phyloP scores from a whole-genome alignment of 2,113 vertebrate species.

The Rissa tridactyla region DNA sequence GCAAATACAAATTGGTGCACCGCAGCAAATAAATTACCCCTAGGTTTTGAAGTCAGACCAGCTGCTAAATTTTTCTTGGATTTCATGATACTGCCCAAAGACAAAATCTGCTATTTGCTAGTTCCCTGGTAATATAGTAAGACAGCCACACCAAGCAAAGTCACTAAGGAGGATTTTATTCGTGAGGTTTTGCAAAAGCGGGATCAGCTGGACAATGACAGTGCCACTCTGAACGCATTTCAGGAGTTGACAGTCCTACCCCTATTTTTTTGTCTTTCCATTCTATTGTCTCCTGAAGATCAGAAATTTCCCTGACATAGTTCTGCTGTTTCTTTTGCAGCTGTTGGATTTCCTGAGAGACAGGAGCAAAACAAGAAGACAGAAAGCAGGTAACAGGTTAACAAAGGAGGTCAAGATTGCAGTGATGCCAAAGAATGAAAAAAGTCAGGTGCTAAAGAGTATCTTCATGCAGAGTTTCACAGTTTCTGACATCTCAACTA shows the following conservation, averaged over 20 bases:
- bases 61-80: slow-evolving; percentile 26
- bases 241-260: slow-evolving; percentile 70
- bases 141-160: background rate
- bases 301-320: slow-evolving; percentile 87
- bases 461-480: background rate
- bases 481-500: background rate
- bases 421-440: slow-evolving; percentile 36
- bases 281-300: slow-evolving; percentile 93
- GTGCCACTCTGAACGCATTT: background rate
- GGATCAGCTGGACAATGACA: background rate
- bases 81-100: background rate
- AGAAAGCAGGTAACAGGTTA: slow-evolving; percentile 64
- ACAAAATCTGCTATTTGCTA: background rate
- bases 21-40: background rate
- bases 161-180: background rate
- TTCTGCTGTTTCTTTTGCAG: slow-evolving; percentile 85
- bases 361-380: slow-evolving; percentile 52
- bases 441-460: background rate
- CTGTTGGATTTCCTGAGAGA: slow-evolving; percentile 83
- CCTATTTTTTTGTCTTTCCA: slow-evolving; percentile 97
- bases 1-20: background rate
- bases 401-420: background rate
- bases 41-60: background rate
- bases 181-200: background rate
- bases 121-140: background rate